Evolutionary conservation across 1,140 invertebrate genomes (phyloP), one percentile per base, ranked within the genome.

Genomic region (Nautilus pompilius): DNA sequence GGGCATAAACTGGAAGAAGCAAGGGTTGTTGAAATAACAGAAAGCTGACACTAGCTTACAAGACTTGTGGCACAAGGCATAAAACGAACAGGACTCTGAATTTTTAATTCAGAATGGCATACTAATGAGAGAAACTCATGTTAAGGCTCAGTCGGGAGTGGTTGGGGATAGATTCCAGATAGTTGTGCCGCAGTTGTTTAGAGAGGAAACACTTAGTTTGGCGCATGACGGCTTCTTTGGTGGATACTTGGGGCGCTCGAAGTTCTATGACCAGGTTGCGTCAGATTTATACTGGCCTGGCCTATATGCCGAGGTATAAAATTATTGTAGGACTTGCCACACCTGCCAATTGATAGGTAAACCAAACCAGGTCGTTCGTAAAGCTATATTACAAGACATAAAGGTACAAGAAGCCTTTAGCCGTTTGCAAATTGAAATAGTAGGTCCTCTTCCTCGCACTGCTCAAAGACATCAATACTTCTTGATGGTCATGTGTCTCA

Each of bases 401-500:
- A 62, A 34, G 10, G 36, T 13, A 22, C 64, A 53, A 32, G 51
- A 69, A 48, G 34, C 64, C n/a, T 70, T 67, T 28, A 65, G 62
- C 56, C 58, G 61, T 5, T 49, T 72, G 3, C n/a, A 66, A 8
- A 56, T 69, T 24, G 67, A 69, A 55, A 66, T 46, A 58, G 57
- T 66, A 33, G 66, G 62, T 1, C 65, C 66, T 45, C 48, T 67
- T 6, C 65, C 69, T 24, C 67, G 62, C 41, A 67, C 67, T 56
- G 58, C 49, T 22, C 53, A 33, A 30, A 58, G 65, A 10, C 69
- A 67, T 65, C 0, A 61, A n/a, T 66, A 64, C 49, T 34, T 70
- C 15, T 57, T 73, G 17, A 71, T 65, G 5, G 58, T 71, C 3
- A 68, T 64, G 63, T 67, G 66, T 63, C 15, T 56, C 17, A 53